Conservation (phyloP, 1,140 invertebrate species). For the Drosophila nikananu region DNA sequence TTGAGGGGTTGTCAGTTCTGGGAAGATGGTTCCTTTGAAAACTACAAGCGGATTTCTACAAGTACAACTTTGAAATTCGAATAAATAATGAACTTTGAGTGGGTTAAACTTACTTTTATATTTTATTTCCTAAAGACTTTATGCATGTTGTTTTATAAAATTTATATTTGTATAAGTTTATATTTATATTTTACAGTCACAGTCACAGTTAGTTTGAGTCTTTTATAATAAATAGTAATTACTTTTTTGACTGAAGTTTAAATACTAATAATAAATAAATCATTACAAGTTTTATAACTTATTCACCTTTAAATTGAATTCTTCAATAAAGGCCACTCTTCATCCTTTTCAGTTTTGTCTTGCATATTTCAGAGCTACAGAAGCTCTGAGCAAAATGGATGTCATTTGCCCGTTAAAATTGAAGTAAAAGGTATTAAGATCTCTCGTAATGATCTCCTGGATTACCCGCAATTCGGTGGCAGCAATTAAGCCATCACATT, state of each 20-base stretch:
- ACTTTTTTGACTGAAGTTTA: no score
- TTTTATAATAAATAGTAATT: no score
- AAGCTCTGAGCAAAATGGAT: no score
- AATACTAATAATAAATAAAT: no score
- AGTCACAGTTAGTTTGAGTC: not conserved
- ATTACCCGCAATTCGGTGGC: conserved; percentile 48
- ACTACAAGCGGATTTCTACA: not conserved
- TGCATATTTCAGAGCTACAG: not conserved
- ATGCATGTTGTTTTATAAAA: not conserved
- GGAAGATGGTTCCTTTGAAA: conserved; percentile 44
- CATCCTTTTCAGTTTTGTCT: no score
- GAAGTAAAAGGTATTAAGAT: conserved; percentile 31
- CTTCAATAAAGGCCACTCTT: no score
- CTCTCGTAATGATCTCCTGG: conserved; percentile 39
- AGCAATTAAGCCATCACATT: conserved; percentile 74
- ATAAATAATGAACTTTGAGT: not conserved
- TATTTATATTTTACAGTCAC: no score
- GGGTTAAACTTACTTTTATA: not conserved
- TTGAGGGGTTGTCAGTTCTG: conserved; percentile 46
- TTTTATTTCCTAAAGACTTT: not conserved
- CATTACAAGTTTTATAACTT: not conserved
- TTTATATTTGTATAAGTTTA: not conserved
- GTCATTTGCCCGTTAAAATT: conserved; percentile 17
- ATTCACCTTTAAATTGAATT: not conserved
- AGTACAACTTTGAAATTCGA: not conserved